phyloP scores from a whole-genome alignment of 2,888 invertebrate species.

The Magallana nippona region DNA sequence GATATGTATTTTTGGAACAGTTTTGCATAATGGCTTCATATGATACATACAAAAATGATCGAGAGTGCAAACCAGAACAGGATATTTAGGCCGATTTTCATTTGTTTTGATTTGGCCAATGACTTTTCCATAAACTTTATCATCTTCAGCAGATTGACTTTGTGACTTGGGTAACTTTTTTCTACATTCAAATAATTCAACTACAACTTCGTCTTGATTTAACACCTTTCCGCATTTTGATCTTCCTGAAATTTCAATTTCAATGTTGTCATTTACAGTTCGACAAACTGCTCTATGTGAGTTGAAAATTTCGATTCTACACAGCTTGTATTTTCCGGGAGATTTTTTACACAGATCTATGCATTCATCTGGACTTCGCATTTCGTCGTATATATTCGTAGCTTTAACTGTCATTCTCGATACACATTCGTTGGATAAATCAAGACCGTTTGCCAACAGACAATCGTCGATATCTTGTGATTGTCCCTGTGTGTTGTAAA shows the following conservation, averaged over 20 bases:
- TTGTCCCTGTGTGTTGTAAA: background rate
- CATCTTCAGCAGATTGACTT: background rate
- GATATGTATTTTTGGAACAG: constrained; percentile 64
- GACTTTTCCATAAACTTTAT: constrained; percentile 58
- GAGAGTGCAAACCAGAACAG: constrained; percentile 60
- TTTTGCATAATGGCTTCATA: constrained; percentile 67
- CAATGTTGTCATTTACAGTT: constrained; percentile 40
- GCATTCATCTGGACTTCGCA: background rate
- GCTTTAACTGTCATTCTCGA: background rate
- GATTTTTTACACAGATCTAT: constrained; percentile 4
- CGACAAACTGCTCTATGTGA: constrained; percentile 57
- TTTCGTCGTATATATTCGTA: background rate
- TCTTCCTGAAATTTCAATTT: constrained; percentile 60
- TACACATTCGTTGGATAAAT: constrained; percentile 32
- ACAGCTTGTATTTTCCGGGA: constrained; percentile 54
- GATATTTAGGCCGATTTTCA: constrained; percentile 51
- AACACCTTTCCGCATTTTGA: constrained; percentile 60
- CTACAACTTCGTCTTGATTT: constrained; percentile 61
- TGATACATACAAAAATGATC: constrained; percentile 56
- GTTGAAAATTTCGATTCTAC: constrained; percentile 53
- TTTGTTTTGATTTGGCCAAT: constrained; percentile 55
- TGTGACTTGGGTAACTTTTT: constrained; percentile 39
- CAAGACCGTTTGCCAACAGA: constrained; percentile 7
- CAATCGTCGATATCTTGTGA: background rate
- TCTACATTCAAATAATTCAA: constrained; percentile 52